phyloP scores from a whole-genome alignment of 2,888 invertebrate genomes.

The Rotaria socialis region DNA sequence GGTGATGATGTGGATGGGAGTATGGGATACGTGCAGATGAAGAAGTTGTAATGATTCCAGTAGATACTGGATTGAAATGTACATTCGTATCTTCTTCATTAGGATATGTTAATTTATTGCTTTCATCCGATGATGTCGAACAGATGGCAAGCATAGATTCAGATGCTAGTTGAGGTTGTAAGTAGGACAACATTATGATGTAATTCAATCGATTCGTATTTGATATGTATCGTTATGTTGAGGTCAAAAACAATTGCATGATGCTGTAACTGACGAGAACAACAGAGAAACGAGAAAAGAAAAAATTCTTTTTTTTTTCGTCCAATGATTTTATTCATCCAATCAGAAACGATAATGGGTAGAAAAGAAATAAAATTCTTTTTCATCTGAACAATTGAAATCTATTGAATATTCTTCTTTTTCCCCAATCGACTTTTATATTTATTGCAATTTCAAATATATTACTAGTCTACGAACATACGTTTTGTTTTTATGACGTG shows the following conservation, averaged over 20 bases:
- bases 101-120: not conserved
- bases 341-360: not conserved
- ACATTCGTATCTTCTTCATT: not conserved
- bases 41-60: not conserved
- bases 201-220: not conserved
- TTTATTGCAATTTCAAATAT: not conserved
- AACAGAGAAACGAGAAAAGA: not conserved
- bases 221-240: not conserved
- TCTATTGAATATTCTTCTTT: not conserved
- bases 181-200: conserved; percentile 8
- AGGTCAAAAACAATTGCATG: not conserved
- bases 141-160: not conserved
- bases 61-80: not conserved
- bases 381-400: not conserved
- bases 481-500: conserved; percentile 2
- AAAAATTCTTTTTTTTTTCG: not conserved
- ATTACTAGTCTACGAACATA: not conserved
- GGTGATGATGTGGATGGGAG: not conserved
- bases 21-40: not conserved
- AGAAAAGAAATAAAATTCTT: not conserved
- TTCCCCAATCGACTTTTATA: not conserved
- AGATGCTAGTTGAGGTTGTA: conserved; percentile 7
- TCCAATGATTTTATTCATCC: not conserved
- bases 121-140: not conserved
- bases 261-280: not conserved